A percentile compares a stretch with the other conserved stretches of the same genome.
These are phyloP conservation scores for Sphaeramia orbicularis DNA, from an alignment of 2,797 vertebrate species.

Conservation along the genomic window DNA sequence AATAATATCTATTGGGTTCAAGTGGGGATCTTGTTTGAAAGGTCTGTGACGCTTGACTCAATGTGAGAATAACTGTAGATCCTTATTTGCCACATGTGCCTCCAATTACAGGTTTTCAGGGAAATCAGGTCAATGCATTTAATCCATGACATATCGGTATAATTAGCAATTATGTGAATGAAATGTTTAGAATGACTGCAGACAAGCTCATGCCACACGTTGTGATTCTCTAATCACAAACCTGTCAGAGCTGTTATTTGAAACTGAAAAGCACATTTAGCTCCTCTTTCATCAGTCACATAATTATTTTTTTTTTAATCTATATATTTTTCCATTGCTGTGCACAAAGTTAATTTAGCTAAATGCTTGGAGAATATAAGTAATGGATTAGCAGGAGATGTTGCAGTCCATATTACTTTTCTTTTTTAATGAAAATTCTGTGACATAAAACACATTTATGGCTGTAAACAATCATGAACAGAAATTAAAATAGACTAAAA, in stretches of 20 bases:
- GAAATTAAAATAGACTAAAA: conserved; percentile 41
- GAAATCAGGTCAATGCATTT: conserved; percentile 52
- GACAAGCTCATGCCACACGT: conserved; percentile 46
- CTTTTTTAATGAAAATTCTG: conserved; percentile 33
- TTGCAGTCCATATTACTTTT: not conserved
- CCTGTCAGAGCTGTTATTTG: conserved; percentile 59
- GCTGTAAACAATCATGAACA: conserved; percentile 21
- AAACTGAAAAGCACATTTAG: conserved; percentile 56
- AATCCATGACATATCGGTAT: conserved; percentile 49
- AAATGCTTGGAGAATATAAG: conserved; percentile 26
- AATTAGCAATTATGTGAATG: conserved; percentile 60
- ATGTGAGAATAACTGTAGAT: conserved; percentile 15
- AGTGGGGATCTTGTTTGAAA: conserved; percentile 6
- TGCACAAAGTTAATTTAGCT: conserved; percentile 39
- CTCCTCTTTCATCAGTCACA: conserved; percentile 29
- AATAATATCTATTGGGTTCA: conserved; percentile 6
- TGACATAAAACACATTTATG: conserved; percentile 29
- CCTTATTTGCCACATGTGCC: conserved; percentile 32
- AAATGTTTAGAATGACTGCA: conserved; percentile 43
- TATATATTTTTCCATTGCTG: conserved; percentile 17
- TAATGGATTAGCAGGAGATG: not conserved
- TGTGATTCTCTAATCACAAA: conserved; percentile 49
- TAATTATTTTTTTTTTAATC: conserved; percentile 60
- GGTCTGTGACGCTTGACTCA: conserved; percentile 5
- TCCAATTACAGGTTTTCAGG: conserved; percentile 36